Evolutionary conservation across 2,888 invertebrate genomes (phyloP).

Genomic region (Hydrotaea cyrtoneurina): DNA sequence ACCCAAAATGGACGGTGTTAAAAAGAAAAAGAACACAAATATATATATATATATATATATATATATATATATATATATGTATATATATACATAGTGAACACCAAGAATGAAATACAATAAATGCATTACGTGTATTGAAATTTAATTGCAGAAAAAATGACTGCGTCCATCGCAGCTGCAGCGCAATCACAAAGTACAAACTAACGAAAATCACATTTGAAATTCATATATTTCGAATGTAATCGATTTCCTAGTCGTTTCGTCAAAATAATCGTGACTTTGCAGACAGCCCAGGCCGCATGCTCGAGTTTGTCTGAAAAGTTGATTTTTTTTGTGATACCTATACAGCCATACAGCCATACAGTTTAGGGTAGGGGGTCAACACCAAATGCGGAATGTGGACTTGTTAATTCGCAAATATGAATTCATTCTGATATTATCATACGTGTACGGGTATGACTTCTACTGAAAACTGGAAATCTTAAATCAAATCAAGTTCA

Average conservation of each 20-base stretch:
- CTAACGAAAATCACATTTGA: conserved; percentile 17
- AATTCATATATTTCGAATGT: conserved; percentile 16
- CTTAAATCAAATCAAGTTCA: neutral
- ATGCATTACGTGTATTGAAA: conserved; percentile 15
- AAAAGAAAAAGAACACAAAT: neutral
- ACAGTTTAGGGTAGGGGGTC: neutral
- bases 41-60: too few relatives aligned
- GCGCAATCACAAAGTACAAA: neutral
- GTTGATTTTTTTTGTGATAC: neutral
- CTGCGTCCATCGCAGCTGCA: too few relatives aligned
- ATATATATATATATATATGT: too few relatives aligned
- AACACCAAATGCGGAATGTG: neutral
- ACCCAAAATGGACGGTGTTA: conserved; percentile 28
- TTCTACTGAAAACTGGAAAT: too few relatives aligned
- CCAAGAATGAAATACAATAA: neutral
- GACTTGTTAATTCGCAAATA: neutral
- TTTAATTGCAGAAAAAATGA: neutral
- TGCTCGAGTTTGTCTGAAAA: neutral
- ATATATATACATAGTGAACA: too few relatives aligned
- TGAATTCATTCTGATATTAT: too few relatives aligned
- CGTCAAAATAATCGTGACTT: conserved; percentile 55
- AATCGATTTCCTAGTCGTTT: conserved; percentile 22
- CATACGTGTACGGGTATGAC: neutral
- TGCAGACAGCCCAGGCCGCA: conserved; percentile 37
- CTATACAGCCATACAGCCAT: too few relatives aligned